Base-by-base conservation (phyloP, 2,888 invertebrate species). In the Papilio demoleus region DNA sequence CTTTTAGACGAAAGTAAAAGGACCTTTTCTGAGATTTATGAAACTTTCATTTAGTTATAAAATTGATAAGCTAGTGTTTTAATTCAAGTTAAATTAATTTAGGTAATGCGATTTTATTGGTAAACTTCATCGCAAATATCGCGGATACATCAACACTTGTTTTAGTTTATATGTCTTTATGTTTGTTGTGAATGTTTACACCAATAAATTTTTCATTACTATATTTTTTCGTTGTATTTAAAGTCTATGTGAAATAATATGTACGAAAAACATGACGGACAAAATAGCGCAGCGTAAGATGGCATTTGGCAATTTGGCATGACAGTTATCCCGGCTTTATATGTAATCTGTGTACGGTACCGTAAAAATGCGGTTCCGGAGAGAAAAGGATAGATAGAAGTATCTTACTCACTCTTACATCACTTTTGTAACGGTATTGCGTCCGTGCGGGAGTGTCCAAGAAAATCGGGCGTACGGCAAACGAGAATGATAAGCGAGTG, bases 361-460 rank as follows among this genome's bases (percentile, higher is more conserved):
- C 61, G 73, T 69, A 38, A 64, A 76, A 59, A 53, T 68, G 65
- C 69, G 60, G 69, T 71, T 47, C 9, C 36, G 22, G 58, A 61
- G 65, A 70, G 71, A 77, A 74, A 73, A 75, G 78, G 79, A 78
- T 72, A 73, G 72, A 71, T 45, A 75, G 77, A 73, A 75, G 75
- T 75, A 75, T 74, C 77, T 77, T 76, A 75, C 71, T 70, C 63
- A 42, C 65, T 68, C 62, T 40, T 8, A 56, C 67, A 78, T 88
- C 90, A 91, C 85, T 91, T 87, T 89, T 87, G 82, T 90, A 91
- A 91, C 91, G 90, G 91, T 90, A 88, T 85, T 85, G 86, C 84
- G 83, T 86, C 86, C 84, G 83, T 77, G 83, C 91, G 89, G 92
- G 90, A 92, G 92, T 90, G 90, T 89, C 86, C 82, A 83, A 84